Percentiles rank a stretch among this genome's conserved stretches.
Conservation (phyloP, 2,113 vertebrate species). For the Trichechus manatus region DNA sequence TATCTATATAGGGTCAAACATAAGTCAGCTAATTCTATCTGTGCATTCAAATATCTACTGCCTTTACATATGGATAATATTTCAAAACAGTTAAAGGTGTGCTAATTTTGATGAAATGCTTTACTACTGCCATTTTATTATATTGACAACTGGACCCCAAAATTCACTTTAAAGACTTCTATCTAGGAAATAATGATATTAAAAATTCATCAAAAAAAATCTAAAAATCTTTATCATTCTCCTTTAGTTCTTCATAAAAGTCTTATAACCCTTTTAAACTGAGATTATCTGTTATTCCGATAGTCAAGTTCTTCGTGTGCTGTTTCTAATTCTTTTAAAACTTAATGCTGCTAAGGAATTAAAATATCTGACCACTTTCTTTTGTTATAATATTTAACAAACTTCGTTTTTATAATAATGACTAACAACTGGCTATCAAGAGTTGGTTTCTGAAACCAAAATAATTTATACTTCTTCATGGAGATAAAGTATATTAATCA, state of each 20-base stretch:
- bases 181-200: slow-evolving; percentile 26
- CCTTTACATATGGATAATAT: slow-evolving; percentile 37
- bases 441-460: not conserved
- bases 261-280: slow-evolving; percentile 9
- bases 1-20: not conserved
- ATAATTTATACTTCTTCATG: slow-evolving; percentile 16
- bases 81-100: slow-evolving; percentile 17
- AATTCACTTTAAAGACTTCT: slow-evolving; percentile 21
- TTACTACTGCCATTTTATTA: slow-evolving; percentile 18
- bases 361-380: slow-evolving; percentile 21
- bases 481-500: not conserved
- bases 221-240: slow-evolving; percentile 18
- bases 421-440: not conserved
- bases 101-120: not conserved
- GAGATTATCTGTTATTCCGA: slow-evolving; percentile 6
- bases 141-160: not conserved
- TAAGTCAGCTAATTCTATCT: not conserved
- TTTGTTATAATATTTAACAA: slow-evolving; percentile 20
- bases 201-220: slow-evolving; percentile 24
- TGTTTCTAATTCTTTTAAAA: slow-evolving; percentile 53
- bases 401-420: slow-evolving; percentile 55
- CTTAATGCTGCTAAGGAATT: slow-evolving; percentile 40
- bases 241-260: not conserved
- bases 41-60: not conserved
- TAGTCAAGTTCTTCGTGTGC: not conserved